Base-by-base conservation (phyloP, 1,140 invertebrate species). In the Cataglyphis hispanica region DNA sequence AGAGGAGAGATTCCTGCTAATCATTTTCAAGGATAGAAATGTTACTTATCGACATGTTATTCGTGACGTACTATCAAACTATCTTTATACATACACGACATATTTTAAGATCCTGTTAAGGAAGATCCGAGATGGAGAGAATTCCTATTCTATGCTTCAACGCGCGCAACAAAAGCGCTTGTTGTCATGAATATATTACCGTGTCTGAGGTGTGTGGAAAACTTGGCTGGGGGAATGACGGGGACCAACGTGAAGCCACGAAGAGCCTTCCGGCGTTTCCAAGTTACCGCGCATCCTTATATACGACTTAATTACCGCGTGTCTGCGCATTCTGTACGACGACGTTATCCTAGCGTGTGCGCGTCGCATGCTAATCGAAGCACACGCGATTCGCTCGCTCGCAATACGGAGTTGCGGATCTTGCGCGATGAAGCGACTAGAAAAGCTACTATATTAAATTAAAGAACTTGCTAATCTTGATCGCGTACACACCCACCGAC, bases 391-490 rank as follows among this genome's bases (percentile, higher is more conserved):
- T 76, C 58, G 27, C 50, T 67, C 74, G 77, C 60, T 53, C 40
- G 19, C 53, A 25, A 80, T 89, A 81, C 43, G 53, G 67, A 80
- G 72, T 69, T 78, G 78, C 43, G 13, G 27, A 34, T 37, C 56
- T 58, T 76, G 46, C 40, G 86, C 46, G 46, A 50, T 19, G 46
- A 5, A 90, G 27, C n/a, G 61, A 86, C 58, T 72, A 66, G 86
- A 66, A 90, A 90, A 88, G 61, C 50, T 77, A 87, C 50, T 86
- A 80, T 66, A 86, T 87, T 86, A 75, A 87, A 90, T 90, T 90
- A 86, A 80, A 88, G 60, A 63, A 13, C 25, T 16, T 7, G 50
- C n/a, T 70, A 50, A 80, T 89, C 53, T 78, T 43, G 67, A 85
- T 87, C 50, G 40, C 37, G n/a, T 74, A 25, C 46, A 27, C 11